A percentile compares a stretch with the other conserved stretches of the same genome.
These are phyloP conservation scores for Teleopsis dalmanni DNA, from an alignment of 1,140 invertebrate species.

Conservation along the genomic window DNA sequence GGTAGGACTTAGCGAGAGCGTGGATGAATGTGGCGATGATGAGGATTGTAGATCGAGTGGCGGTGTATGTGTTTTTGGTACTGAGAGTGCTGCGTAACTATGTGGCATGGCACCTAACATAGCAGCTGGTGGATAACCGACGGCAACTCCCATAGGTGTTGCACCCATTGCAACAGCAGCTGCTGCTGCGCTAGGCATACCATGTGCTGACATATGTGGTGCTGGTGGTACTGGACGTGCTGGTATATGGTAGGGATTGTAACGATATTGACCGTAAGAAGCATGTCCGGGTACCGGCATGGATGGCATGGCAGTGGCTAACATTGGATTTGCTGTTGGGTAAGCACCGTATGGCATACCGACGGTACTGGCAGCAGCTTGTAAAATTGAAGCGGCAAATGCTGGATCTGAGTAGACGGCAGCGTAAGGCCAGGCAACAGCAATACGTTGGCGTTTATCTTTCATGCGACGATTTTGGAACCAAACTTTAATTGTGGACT, in stretches of 20 bases:
- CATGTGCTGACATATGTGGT: constrained; percentile 42
- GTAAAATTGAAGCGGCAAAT: constrained; percentile 82
- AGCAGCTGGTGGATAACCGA: constrained; percentile 17
- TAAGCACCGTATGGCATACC: constrained; percentile 54
- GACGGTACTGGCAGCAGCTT: constrained; percentile 70
- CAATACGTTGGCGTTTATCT: constrained; percentile 89
- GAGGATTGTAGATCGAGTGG: constrained; percentile 41
- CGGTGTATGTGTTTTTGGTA: constrained; percentile 37
- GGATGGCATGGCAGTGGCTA: constrained; percentile 47
- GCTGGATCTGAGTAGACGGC: constrained; percentile 88
- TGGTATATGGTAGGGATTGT: constrained; percentile 42
- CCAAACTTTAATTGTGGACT: constrained; percentile 99
- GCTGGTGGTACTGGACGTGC: constrained; percentile 32
- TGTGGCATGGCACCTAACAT: constrained; percentile 16
- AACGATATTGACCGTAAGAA: constrained; percentile 44
- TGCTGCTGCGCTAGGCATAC: constrained; percentile 21
- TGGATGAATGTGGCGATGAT: constrained; percentile 41
- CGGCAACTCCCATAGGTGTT: constrained; percentile 20
- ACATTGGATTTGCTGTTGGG: constrained; percentile 30
- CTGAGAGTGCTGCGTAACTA: constrained; percentile 12
- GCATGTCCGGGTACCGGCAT: constrained; percentile 44
- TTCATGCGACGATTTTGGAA: constrained; percentile 99
- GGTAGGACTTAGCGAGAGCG: constrained; percentile 37
- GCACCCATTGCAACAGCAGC: constrained; percentile 14
- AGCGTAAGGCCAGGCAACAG: constrained; percentile 89